Percentiles rank a stretch among this genome's conserved stretches.
Conservation (phyloP, 2,888 invertebrate genomes). For the Lucinisca nassula region DNA sequence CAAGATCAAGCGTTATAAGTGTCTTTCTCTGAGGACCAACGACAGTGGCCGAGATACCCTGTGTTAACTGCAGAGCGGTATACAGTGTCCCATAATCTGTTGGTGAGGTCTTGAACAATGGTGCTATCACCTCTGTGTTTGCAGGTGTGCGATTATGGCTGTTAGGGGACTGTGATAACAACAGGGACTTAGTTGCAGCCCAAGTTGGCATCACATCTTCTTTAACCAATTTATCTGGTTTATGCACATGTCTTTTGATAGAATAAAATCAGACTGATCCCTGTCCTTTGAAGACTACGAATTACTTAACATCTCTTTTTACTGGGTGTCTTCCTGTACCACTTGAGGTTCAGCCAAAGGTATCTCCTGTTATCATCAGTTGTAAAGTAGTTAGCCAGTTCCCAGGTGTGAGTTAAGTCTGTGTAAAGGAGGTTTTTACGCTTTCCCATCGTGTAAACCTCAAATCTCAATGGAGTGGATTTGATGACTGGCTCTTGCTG, state of each 20-base stretch:
- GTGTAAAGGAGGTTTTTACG: background rate
- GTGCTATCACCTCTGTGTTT: conserved; percentile 36
- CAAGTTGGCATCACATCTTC: conserved; percentile 30
- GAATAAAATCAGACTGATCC: background rate
- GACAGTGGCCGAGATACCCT: conserved; percentile 28
- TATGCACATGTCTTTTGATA: background rate
- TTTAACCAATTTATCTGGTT: background rate
- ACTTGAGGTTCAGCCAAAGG: background rate
- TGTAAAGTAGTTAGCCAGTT: background rate
- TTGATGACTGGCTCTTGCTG: too few species aligned
- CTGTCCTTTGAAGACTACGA: background rate
- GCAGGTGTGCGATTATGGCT: background rate
- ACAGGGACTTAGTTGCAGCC: conserved; percentile 31
- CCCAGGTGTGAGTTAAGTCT: background rate
- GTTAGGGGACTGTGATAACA: background rate
- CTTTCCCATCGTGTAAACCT: background rate
- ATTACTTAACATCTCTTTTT: background rate
- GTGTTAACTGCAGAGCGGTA: conserved; percentile 38
- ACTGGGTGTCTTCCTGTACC: background rate
- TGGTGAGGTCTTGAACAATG: conserved; percentile 35
- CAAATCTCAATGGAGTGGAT: background rate
- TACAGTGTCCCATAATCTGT: conserved; percentile 38
- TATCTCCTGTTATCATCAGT: background rate
- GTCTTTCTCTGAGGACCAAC: conserved; percentile 38
- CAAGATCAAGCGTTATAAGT: conserved; percentile 36